phyloP scores from a whole-genome alignment of 2,888 invertebrate species.

The Plagiodera versicolora region DNA sequence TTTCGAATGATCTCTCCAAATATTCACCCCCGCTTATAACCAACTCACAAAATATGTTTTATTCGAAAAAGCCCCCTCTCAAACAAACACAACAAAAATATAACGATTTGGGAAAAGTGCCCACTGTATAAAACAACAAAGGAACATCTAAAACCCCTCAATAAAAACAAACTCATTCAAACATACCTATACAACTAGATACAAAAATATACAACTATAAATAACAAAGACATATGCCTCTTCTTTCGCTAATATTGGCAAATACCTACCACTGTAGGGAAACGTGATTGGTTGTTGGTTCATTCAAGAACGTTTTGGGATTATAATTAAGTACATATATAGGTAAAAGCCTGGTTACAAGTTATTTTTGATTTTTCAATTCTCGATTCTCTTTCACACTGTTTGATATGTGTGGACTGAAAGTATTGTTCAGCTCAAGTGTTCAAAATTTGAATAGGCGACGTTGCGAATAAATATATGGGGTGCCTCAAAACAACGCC shows the following conservation, averaged over 20 bases:
- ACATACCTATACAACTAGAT: slow-evolving; percentile 19
- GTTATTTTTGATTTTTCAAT: no score
- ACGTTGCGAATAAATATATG: no score
- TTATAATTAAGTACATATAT: neutral
- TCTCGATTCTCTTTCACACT: neutral
- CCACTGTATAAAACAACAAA: slow-evolving; percentile 20
- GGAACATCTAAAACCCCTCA: slow-evolving; percentile 22
- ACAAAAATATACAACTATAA: slow-evolving; percentile 26
- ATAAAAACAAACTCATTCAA: slow-evolving; percentile 20
- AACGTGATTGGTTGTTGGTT: neutral
- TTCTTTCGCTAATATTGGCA: neutral
- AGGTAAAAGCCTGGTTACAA: neutral
- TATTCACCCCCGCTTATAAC: neutral
- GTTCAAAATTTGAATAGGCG: neutral
- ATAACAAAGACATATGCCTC: neutral
- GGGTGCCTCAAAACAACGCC: no score
- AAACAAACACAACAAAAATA: slow-evolving; percentile 20
- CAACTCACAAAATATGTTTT: neutral
- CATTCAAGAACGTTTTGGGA: neutral
- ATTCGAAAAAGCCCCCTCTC: slow-evolving; percentile 14
- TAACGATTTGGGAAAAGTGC: slow-evolving; percentile 23
- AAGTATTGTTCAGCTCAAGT: neutral
- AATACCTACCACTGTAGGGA: neutral
- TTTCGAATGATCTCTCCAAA: neutral
- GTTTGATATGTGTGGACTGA: neutral